Percentiles rank a stretch among this genome's conserved stretches.
phyloP scores from a whole-genome alignment of 2,797 vertebrate species.

The Vultur gryphus region DNA sequence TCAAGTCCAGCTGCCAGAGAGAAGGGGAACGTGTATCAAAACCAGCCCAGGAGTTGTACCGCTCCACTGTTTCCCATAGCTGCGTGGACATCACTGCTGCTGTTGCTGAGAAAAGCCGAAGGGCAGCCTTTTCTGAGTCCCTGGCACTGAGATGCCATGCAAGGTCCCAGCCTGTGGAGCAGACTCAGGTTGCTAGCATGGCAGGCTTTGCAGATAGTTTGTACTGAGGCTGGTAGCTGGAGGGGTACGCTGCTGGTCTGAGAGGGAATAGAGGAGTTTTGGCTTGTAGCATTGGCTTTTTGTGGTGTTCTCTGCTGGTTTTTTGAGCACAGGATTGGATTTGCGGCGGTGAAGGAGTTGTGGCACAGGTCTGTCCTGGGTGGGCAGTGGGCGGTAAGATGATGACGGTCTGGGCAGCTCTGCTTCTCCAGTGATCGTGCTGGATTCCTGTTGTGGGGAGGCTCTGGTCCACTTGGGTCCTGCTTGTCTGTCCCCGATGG shows the following conservation, averaged over 20 bases:
- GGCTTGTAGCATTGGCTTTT: not conserved
- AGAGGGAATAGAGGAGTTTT: not conserved
- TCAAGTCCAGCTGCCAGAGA: not conserved
- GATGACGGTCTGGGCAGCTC: not conserved
- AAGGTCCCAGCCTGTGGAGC: not conserved
- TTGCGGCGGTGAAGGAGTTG: not conserved
- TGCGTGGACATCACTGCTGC: not conserved
- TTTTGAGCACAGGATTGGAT: not conserved
- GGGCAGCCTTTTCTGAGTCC: not conserved
- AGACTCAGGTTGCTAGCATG: not conserved
- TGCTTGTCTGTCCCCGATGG: not conserved
- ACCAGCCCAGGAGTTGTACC: not conserved
- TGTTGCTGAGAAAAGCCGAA: not conserved
- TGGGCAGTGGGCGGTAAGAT: not conserved
- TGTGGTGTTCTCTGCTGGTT: not conserved
- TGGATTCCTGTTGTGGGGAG: not conserved
- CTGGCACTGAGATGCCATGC: not conserved
- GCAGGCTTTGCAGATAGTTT: not conserved
- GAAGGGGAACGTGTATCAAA: not conserved
- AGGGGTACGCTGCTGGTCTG: not conserved
- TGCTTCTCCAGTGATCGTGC: not conserved
- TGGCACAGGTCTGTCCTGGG: not conserved
- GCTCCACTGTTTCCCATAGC: not conserved
- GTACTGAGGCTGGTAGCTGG: not conserved
- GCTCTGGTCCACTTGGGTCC: not conserved